Conservation (phyloP, 2,797 vertebrate species). For the Anas bernieri region DNA sequence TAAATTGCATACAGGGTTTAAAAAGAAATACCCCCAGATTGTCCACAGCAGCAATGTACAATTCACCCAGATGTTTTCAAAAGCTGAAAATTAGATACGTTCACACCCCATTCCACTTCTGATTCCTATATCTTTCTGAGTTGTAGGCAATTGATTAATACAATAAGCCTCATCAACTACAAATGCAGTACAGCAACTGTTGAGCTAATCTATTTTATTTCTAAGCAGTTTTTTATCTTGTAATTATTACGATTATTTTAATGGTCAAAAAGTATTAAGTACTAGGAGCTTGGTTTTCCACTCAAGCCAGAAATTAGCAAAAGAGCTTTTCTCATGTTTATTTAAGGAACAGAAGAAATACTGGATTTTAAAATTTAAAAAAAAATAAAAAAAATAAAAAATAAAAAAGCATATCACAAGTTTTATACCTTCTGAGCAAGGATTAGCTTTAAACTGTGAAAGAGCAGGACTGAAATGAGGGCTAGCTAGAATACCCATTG, state of each 20-base stretch:
- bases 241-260: constrained; percentile 63
- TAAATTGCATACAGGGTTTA: neutral
- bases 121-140: neutral
- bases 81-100: neutral
- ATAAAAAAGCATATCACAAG: neutral
- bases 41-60: neutral
- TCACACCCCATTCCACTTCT: neutral
- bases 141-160: constrained; percentile 15
- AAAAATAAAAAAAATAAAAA: neutral
- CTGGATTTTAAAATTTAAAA: neutral
- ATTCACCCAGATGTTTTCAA: neutral
- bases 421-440: constrained; percentile 12
- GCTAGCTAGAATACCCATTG: neutral
- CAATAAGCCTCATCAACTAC: constrained; percentile 44
- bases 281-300: constrained; percentile 4
- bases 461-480: neutral
- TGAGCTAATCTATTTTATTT: constrained; percentile 66
- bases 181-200: constrained; percentile 33
- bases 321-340: constrained; percentile 38
- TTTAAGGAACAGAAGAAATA: neutral
- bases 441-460: neutral
- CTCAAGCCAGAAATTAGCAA: constrained; percentile 42
- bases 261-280: constrained; percentile 16
- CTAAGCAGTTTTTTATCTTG: constrained; percentile 42
- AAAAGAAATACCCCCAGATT: neutral